Evolutionary conservation across 2,888 invertebrate species (phyloP).

Genomic region (Geophilus truncorum): DNA sequence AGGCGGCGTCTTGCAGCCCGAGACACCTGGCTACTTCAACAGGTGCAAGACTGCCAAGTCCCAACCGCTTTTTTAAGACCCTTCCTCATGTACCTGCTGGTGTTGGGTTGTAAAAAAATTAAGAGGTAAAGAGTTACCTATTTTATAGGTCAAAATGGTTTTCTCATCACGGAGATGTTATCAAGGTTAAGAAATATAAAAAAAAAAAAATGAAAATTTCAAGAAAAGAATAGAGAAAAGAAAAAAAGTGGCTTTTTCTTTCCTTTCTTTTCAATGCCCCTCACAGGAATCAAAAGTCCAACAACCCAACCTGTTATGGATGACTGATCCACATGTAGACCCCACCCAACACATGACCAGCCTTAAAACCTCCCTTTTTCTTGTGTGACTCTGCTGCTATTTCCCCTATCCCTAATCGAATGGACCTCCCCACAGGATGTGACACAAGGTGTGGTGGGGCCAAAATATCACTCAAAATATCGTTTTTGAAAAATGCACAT

Average conservation of each 20-base stretch:
- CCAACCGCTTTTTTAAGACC: neutral
- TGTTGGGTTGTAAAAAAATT: conserved; percentile 1
- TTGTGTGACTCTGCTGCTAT: conserved; percentile 1
- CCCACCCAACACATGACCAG: conserved; percentile 27
- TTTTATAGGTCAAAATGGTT: neutral
- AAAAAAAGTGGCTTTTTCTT: too few species aligned
- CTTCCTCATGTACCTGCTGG: conserved; percentile 20
- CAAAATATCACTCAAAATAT: neutral
- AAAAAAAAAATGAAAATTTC: too few species aligned
- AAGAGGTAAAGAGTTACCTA: neutral
- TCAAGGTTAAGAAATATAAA: neutral
- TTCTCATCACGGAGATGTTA: neutral
- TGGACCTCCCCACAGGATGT: conserved; percentile 27
- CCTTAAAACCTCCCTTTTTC: conserved; percentile 1
- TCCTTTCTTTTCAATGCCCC: neutral
- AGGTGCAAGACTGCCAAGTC: conserved; percentile 15
- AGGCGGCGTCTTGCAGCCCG: neutral
- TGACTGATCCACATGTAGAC: conserved; percentile 21
- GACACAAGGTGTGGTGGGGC: conserved; percentile 15
- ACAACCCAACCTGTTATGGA: conserved; percentile 27
- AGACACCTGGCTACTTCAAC: conserved; percentile 8
- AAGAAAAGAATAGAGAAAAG: too few species aligned
- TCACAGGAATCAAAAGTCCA: conserved; percentile 10
- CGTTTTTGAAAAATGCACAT: neutral
- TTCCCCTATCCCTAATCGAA: conserved; percentile 16